A percentile compares a stretch with the other conserved stretches of the same genome.
These are phyloP conservation scores for Agrotis ipsilon DNA, from an alignment of 2,888 invertebrate genomes.

Conservation along the genomic window DNA sequence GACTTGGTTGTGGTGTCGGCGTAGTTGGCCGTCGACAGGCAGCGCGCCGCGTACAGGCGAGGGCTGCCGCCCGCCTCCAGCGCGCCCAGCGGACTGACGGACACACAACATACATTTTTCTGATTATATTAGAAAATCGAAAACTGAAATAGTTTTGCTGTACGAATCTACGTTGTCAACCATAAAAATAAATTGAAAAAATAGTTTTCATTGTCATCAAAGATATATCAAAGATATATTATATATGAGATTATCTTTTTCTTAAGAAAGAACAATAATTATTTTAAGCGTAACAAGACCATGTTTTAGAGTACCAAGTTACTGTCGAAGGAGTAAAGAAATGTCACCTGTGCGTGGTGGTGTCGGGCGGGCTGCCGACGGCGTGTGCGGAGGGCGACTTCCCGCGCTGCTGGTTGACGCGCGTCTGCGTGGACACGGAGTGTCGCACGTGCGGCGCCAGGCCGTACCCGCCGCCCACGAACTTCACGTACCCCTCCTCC, in stretches of 20 bases:
- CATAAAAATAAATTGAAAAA: no score
- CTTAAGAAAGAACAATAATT: no score
- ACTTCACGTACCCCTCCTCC: constrained; percentile 73
- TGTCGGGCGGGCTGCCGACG: constrained; percentile 93
- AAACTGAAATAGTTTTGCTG: no score
- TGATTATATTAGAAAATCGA: no score
- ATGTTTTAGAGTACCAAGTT: neutral
- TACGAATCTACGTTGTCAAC: no score
- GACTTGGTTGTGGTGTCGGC: constrained; percentile 88
- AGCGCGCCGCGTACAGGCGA: constrained; percentile 64
- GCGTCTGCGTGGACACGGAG: constrained; percentile 95
- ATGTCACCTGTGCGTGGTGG: constrained; percentile 94
- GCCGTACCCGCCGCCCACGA: constrained; percentile 72
- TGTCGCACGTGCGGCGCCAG: constrained; percentile 86
- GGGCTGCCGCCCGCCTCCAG: constrained; percentile 77
- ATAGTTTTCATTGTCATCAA: no score
- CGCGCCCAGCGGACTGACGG: constrained; percentile 91
- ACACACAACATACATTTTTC: neutral
- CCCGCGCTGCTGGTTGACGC: constrained; percentile 71
- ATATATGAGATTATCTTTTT: no score
- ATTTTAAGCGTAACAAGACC: no score
- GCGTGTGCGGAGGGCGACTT: constrained; percentile 76
- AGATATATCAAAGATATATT: no score
- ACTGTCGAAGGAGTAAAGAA: neutral
- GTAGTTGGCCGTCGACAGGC: constrained; percentile 72